Base-by-base conservation (phyloP, 2,888 invertebrate genomes). In the Drosophila antonietae region DNA sequence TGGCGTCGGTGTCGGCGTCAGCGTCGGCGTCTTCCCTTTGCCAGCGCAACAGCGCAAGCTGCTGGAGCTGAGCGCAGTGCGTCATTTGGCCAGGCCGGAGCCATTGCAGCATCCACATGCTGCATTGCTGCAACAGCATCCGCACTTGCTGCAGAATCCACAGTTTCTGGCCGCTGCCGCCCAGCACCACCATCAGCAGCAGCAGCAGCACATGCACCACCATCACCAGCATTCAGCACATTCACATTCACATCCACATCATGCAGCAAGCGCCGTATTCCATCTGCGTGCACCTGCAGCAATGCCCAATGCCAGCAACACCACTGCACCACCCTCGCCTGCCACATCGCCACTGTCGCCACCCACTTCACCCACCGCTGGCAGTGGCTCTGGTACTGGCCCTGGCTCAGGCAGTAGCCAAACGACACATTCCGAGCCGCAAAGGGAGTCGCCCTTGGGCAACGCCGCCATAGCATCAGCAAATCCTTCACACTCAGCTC, bases 71-170 rank as follows among this genome's bases (percentile, higher is more conserved):
- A 83, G 80, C 47, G 84, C 80, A 10, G 74, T 73, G 15, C 79
- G 92, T 20, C 91, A 91, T 35, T 74, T 92, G 66, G 90, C 92
- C 9, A 78, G 91, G 1, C 92, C 92, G 15, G 92, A 92, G 68
- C 92, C 92, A 31, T 64, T 92, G 71, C 91, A 91, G 71, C 92
- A 92, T 83, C 91, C 91, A 52, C 91, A 91, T 74, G 91, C 91
- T 1, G 90, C 90, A 3, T 57, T 91, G 43, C 53, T 91, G 49
- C 91, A 91, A 61, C 91, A 91, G 52, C 91, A 91, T 83, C 91
- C 91, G 33, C 91, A 91, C 61, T 62, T 91, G 61, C 75, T 91
- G 56, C 91, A 91, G 71, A 91, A 91, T 75, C 91, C 91, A 14
- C 91, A 91, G 68, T 91, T 91, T 75, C 65, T 91, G 33, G 91